These are phyloP conservation scores for Chrysopilus asiliformis DNA, from an alignment of 2,888 invertebrate genomes.

Conservation along the genomic window DNA sequence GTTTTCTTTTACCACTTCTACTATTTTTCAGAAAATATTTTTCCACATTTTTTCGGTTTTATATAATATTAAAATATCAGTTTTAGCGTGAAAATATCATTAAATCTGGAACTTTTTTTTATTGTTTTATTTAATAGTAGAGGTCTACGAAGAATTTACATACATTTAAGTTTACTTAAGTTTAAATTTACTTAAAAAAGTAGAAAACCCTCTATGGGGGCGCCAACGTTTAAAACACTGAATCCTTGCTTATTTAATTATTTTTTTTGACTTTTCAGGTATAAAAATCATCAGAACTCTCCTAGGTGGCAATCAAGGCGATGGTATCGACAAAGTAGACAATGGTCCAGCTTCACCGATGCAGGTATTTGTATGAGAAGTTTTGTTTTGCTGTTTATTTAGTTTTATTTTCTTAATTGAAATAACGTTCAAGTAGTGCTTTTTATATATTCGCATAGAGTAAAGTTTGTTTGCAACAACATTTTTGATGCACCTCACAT, in stretches of 20 bases:
- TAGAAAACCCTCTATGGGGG: too few relatives aligned
- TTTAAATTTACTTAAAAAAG: too few relatives aligned
- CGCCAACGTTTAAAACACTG: too few relatives aligned
- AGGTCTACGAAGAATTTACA: not conserved
- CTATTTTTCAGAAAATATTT: too few relatives aligned
- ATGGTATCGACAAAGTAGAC: conserved; percentile 83
- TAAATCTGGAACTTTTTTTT: too few relatives aligned
- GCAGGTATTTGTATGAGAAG: conserved; percentile 52
- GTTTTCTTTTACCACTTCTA: too few relatives aligned
- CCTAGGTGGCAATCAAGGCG: conserved; percentile 58
- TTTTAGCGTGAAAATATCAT: too few relatives aligned
- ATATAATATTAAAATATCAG: too few relatives aligned
- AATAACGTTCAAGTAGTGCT: not conserved
- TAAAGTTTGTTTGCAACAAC: not conserved
- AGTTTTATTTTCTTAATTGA: not conserved
- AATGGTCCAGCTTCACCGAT: conserved; percentile 75
- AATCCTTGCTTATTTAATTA: too few relatives aligned
- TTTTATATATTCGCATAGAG: not conserved
- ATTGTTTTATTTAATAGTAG: not conserved
- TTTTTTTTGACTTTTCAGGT: conserved; percentile 30
- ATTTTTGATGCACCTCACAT: not conserved
- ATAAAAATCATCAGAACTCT: conserved; percentile 74
- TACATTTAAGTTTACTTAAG: too few relatives aligned
- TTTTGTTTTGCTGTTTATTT: not conserved
- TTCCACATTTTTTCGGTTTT: too few relatives aligned